Conservation (phyloP, 1,140 invertebrate species). For the Cotesia typhae region DNA sequence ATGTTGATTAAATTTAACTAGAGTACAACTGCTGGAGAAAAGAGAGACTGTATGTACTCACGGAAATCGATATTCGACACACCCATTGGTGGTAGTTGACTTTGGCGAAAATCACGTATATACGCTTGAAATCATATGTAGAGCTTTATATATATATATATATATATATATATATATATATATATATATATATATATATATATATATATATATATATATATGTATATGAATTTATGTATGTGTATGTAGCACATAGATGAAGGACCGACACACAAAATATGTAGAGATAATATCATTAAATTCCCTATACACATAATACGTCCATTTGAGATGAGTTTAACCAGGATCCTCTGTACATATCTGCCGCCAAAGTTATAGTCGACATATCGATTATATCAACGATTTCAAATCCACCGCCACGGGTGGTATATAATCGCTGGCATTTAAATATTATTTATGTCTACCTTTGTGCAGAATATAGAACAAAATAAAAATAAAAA, state of each 20-base stretch:
- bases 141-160: conserved; percentile 5
- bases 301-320: conserved; percentile 56
- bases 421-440: not conserved
- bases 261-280: conserved; percentile 4
- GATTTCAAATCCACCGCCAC: not conserved
- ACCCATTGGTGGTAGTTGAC: not conserved
- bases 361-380: conserved; percentile 12
- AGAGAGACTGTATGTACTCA: conserved; percentile 5
- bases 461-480: not conserved
- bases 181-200: not conserved
- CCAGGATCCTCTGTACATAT: conserved; percentile 34
- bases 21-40: conserved; percentile 7
- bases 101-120: not conserved
- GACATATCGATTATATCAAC: conserved; percentile 16
- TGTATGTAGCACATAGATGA: not conserved
- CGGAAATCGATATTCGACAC: conserved; percentile 9
- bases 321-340: conserved; percentile 59
- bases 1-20: conserved; percentile 18
- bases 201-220: too few relatives aligned
- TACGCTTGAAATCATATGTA: not conserved
- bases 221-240: not conserved
- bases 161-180: not conserved
- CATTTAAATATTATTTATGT: conserved; percentile 17
- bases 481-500: too few relatives aligned
- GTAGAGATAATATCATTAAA: conserved; percentile 48